Base-by-base conservation (phyloP, 2,113 vertebrate genomes). In the Pygathrix nemaeus region DNA sequence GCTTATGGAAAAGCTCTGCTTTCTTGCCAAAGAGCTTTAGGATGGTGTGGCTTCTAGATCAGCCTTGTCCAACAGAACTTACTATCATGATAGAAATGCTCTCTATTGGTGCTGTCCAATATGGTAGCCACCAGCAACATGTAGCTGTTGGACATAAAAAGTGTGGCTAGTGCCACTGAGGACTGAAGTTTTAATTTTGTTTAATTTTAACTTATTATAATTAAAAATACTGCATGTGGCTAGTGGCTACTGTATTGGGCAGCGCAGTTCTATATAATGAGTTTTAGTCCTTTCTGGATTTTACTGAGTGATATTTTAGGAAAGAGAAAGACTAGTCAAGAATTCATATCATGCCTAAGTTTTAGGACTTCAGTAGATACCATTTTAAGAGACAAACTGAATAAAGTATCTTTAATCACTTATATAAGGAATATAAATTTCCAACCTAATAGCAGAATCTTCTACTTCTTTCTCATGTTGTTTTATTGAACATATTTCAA, bases 71-170 rank as follows among this genome's bases (percentile, higher is more conserved):
- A 8, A 2, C 2, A 16, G 27, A 50, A 40, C 16, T 55, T 11
- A 6, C 73, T 35, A 0, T 1, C 12, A 18, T 0, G 61, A 45
- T 10, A 23, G 43, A 35, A 5, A 21, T 30, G 27, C 32, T 21
- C 43, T 35, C 10, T 6, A 0, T 4, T 5, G 4, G 50, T 12
- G 25, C 7, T 52, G 16, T 18, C 75, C 38, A 57, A 2, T 4
- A 3, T 8, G 68, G 79, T 1, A 20, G 59, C 57, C 30, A 35
- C 2, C 7, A 10, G 45, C 38, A 11, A 20, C 0, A 1, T 17
- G 9, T 9, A 25, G 9, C 45, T 14, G 32, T 2, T 7, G 27
- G 55, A 30, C 17, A 2, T 8, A 72, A 3, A 5, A 55, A 52
- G 50, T 61, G 7, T 57, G 38, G n/a, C 82, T 10, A 21, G 23